A percentile compares a stretch with the other conserved stretches of the same genome.
phyloP scores from a whole-genome alignment of 2,888 invertebrate genomes.

The Drosophila flavopinicola region DNA sequence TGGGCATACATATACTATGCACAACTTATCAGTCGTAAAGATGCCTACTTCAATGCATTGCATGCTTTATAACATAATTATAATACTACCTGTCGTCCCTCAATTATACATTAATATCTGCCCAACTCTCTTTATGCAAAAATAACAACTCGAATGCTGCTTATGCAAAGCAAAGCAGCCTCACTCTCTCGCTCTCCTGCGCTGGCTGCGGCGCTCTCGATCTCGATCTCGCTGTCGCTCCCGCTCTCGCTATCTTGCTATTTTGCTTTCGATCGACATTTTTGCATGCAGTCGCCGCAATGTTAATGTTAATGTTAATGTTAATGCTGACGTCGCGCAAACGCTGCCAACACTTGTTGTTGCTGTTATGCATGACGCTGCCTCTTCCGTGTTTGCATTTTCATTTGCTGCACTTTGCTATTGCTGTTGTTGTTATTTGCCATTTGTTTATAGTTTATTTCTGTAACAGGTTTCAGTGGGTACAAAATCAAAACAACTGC shows the following conservation, averaged over 20 bases:
- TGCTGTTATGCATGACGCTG: slow-evolving; percentile 8
- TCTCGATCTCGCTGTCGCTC: too few species aligned
- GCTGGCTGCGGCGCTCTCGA: neutral
- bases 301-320: slow-evolving; percentile 4
- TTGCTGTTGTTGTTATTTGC: slow-evolving; percentile 14
- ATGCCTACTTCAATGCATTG: neutral
- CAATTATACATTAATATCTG: too few species aligned
- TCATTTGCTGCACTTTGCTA: slow-evolving; percentile 22
- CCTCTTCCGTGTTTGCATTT: slow-evolving; percentile 50
- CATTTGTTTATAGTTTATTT: slow-evolving; percentile 57
- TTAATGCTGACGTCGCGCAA: slow-evolving; percentile 51
- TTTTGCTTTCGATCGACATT: slow-evolving; percentile 6
- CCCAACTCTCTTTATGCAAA: slow-evolving; percentile 1
- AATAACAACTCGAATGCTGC: slow-evolving; percentile 6
- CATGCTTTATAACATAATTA: neutral
- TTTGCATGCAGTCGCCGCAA: slow-evolving; percentile 6
- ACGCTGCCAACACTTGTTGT: slow-evolving; percentile 56
- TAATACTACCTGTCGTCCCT: too few species aligned
- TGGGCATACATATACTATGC: too few species aligned
- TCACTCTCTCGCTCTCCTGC: neutral
- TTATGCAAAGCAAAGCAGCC: neutral
- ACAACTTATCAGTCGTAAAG: too few species aligned
- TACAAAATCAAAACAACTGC: slow-evolving; percentile 32
- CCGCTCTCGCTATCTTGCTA: neutral
- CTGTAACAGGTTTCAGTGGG: slow-evolving; percentile 62